Conservation (phyloP, 2,797 vertebrate species). For the Orestias chungarensis region DNA sequence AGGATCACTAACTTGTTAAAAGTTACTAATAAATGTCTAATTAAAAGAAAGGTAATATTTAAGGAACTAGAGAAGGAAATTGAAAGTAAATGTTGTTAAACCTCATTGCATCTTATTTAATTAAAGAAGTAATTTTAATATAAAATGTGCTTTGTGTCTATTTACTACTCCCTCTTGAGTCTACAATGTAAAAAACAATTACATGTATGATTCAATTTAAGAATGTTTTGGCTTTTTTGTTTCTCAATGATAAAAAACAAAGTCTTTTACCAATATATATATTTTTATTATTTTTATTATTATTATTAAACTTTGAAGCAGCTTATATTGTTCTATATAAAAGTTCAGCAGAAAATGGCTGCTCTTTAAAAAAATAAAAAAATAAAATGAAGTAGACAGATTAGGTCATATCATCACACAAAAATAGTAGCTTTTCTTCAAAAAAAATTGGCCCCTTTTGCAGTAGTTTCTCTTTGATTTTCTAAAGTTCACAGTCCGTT, state of each 20-base stretch:
- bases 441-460: conserved; percentile 29
- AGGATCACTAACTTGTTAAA: not conserved
- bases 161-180: not conserved
- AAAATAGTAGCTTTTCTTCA: conserved; percentile 24
- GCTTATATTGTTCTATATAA: conserved; percentile 25
- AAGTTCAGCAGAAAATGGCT: conserved; percentile 33
- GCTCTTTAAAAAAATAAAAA: conserved; percentile 22
- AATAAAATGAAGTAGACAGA: conserved; percentile 11
- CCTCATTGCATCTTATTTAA: not conserved
- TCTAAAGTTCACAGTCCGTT: conserved; percentile 26
- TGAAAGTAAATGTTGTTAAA: not conserved
- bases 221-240: conserved; percentile 20
- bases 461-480: conserved; percentile 22
- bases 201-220: conserved; percentile 40
- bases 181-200: conserved; percentile 35
- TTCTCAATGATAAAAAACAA: conserved; percentile 33
- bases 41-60: not conserved
- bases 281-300: conserved; percentile 38
- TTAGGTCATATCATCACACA: conserved; percentile 35
- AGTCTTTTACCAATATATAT: too few relatives aligned
- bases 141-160: not conserved
- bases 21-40: not conserved
- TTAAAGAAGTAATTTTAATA: not conserved
- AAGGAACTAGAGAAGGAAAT: not conserved
- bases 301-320: conserved; percentile 12